Evolutionary conservation across 1,140 invertebrate genomes (phyloP).

Genomic region (Camponotus pennsylvanicus): DNA sequence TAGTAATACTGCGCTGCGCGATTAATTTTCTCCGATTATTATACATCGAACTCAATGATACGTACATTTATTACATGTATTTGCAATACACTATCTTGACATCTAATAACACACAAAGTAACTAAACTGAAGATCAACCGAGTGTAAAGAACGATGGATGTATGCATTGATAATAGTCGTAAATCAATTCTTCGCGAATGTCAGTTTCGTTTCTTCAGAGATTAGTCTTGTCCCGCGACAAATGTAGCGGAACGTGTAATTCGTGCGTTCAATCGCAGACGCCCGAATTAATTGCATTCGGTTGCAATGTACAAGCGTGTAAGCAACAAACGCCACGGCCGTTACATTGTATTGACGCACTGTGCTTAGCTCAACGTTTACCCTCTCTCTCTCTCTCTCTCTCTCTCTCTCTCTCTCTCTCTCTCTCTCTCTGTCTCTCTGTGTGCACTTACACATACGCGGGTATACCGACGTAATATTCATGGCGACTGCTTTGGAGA

Average conservation of each 20-base stretch:
- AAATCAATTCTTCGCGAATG: constrained; percentile 24
- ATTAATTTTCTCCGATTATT: too few species aligned
- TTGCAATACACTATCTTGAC: too few species aligned
- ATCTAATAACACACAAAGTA: neutral
- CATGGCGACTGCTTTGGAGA: constrained; percentile 5
- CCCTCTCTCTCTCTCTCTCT: neutral
- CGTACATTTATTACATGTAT: too few species aligned
- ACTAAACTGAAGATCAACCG: neutral
- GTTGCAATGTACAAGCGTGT: constrained; percentile 50
- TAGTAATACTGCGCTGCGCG: too few species aligned
- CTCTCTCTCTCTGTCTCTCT: neutral
- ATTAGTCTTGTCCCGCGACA: constrained; percentile 67
- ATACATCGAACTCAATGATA: neutral
- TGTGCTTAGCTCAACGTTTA: constrained; percentile 44
- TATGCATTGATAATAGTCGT: constrained; percentile 1
- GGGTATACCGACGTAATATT: constrained; percentile 33
- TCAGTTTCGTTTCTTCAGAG: constrained; percentile 37
- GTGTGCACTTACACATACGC: neutral
- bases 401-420: neutral
- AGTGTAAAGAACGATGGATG: neutral
- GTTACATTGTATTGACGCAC: constrained; percentile 49
- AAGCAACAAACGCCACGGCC: constrained; percentile 52
- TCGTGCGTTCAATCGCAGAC: constrained; percentile 57
- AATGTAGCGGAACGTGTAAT: constrained; percentile 58
- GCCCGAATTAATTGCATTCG: constrained; percentile 56